Percentiles rank a stretch among this genome's conserved stretches.
These are phyloP conservation scores for Formica exsecta DNA, from an alignment of 1,140 invertebrate species.

Conservation along the genomic window DNA sequence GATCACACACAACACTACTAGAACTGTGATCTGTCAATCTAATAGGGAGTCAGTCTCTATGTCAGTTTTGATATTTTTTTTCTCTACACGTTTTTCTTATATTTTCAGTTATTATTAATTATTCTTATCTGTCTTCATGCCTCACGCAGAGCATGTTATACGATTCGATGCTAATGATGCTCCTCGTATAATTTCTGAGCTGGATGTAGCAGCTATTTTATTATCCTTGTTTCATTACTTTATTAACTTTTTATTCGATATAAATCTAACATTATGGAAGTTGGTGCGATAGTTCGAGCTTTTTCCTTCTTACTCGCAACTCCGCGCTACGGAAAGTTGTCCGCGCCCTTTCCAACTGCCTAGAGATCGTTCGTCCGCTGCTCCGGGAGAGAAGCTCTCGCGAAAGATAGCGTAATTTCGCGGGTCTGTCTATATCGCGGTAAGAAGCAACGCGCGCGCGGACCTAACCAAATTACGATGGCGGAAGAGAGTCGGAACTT, in stretches of 20 bases:
- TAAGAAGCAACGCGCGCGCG: constrained; percentile 66
- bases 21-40: no score
- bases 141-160: background rate
- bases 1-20: no score
- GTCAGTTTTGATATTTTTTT: no score
- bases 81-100: background rate
- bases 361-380: constrained; percentile 21
- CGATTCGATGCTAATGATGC: background rate
- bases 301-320: constrained; percentile 14
- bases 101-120: background rate
- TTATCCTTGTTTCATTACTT: constrained; percentile 8
- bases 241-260: constrained; percentile 30
- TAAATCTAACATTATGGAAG: constrained; percentile 36
- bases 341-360: constrained; percentile 7
- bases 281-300: background rate
- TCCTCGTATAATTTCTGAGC: background rate
- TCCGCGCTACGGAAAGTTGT: constrained; percentile 7
- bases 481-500: constrained; percentile 70
- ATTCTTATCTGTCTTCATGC: background rate
- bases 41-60: no score
- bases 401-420: constrained; percentile 56
- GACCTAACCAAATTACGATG: constrained; percentile 72
- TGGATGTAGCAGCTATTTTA: background rate
- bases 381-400: constrained; percentile 20
- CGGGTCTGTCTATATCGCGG: constrained; percentile 72